phyloP scores from a whole-genome alignment of 64 coral and sea anemone genomes.

The Trachythela sp. region DNA sequence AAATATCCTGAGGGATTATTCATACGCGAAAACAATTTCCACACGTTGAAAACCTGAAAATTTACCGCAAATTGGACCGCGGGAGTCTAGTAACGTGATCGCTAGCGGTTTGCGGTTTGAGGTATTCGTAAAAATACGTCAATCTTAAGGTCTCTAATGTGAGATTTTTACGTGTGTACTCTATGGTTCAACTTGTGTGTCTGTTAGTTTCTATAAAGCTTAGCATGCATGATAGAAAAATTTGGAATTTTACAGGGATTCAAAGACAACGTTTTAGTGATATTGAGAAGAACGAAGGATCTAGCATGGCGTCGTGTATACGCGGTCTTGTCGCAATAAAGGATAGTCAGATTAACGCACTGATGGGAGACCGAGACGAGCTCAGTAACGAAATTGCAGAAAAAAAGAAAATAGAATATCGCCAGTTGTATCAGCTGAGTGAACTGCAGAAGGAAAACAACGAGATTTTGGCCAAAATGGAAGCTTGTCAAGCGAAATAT shows the following conservation, averaged over 20 bases:
- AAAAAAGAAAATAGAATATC: background rate
- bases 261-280: background rate
- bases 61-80: too few relatives aligned
- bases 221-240: too few relatives aligned
- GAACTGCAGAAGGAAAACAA: conserved; percentile 9
- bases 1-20: too few relatives aligned
- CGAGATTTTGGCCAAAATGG: background rate
- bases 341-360: background rate
- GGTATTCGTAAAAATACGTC: too few relatives aligned
- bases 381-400: background rate
- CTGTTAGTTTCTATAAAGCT: too few relatives aligned
- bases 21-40: too few relatives aligned
- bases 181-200: too few relatives aligned
- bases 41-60: too few relatives aligned
- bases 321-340: background rate
- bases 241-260: background rate
- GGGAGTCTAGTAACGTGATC: too few relatives aligned
- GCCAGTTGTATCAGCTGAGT: background rate
- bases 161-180: too few relatives aligned
- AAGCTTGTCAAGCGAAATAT: conserved; percentile 1
- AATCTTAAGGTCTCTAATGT: too few relatives aligned
- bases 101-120: too few relatives aligned
- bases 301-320: background rate
- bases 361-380: background rate
- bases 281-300: background rate